Evolutionary conservation across 2,888 invertebrate species (phyloP), one percentile per base, ranked within the genome.

Genomic region (Salpingus planirostris): DNA sequence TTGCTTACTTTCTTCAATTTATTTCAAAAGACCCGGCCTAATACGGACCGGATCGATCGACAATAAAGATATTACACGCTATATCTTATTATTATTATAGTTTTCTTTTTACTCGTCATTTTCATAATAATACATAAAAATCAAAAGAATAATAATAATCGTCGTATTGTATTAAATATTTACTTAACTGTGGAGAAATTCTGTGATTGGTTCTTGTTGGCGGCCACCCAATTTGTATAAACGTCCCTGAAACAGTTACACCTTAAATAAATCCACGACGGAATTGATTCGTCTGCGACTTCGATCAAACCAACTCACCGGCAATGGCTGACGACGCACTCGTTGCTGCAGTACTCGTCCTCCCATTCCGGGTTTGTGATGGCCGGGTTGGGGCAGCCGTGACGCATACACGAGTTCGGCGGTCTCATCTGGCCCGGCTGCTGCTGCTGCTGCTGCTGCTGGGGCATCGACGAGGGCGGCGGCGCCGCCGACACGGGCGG

Each of bases 251-350:
- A 74, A 73, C 46, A 53, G 54, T 55, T n/a, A 53, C 50, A 18
- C 5, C 5, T 18, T 18, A 18, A 18, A 18, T 12, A 11, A 3
- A 24, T n/a, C n/a, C n/a, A n/a, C n/a, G n/a, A n/a, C n/a, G n/a
- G n/a, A n/a, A n/a, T n/a, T n/a, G n/a, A n/a, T n/a, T n/a, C n/a
- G 21, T 8, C 21, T 21, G 21, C 6, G 8, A 21, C 6, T 24
- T n/a, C n/a, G n/a, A n/a, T n/a, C n/a, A 4, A 27, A 18, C 24
- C 25, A 15, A 54, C 62, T 57, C 61, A 80, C 80, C 90, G 84
- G 80, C 93, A 93, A 67, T 95, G 93, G 64, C 83, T 86, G 62
- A 92, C 89, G 44, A 93, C 93, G 69, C 93, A 95, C 66, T 93
- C 91, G 67, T 91, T 92, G 67, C 91, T 90, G 72, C 93, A 95